Base-by-base conservation (phyloP, 1,140 invertebrate species). In the Rhagoletis pomonella region DNA sequence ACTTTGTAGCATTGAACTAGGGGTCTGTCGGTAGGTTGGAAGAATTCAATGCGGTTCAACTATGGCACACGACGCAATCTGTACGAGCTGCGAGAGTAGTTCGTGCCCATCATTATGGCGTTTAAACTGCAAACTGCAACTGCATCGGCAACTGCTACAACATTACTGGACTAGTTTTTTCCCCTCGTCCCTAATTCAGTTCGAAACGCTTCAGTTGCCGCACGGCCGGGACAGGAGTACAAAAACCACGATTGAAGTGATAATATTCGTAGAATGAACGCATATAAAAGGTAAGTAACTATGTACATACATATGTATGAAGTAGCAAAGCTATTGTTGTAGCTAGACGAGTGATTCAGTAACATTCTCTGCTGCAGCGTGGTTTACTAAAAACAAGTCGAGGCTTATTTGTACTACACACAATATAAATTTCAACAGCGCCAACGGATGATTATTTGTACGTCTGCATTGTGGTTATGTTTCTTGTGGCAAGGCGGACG, bases 351-450 rank as follows among this genome's bases (percentile, higher is more conserved):
- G 7, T 55, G 19, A 81, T 55, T 47, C 42, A 14, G 17, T 4
- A 55, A 12, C 5, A 14, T 47, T 47, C 10, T n/a, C 10, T n/a
- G 17, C 42, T 4, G 69, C 10, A 10, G 7, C 12, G 69, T 44
- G 69, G 69, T 50, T 73, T 73, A 73, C 67, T 73, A 73, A 55
- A 77, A 81, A 81, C 73, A 81, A 81, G 47, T 81, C n/a, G 50
- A 50, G 12, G 6, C 47, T 81, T 44, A 81, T 55, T 81, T 81
- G 73, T 55, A 81, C 47, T 29, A 29, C 29, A 29, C 1, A 81
- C 44, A 50, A 81, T 17, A 59, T 12, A 64, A 50, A 47, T 81
- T 81, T 81, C 9, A 81, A 6, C 73, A 81, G 17, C 47, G n/a
- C 44, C 50, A 19, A 55, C 7, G 17, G 42, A 81, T 81, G 47